Evolutionary conservation across 2,113 vertebrate genomes (phyloP).

Genomic region (Amblyornis subalaris): DNA sequence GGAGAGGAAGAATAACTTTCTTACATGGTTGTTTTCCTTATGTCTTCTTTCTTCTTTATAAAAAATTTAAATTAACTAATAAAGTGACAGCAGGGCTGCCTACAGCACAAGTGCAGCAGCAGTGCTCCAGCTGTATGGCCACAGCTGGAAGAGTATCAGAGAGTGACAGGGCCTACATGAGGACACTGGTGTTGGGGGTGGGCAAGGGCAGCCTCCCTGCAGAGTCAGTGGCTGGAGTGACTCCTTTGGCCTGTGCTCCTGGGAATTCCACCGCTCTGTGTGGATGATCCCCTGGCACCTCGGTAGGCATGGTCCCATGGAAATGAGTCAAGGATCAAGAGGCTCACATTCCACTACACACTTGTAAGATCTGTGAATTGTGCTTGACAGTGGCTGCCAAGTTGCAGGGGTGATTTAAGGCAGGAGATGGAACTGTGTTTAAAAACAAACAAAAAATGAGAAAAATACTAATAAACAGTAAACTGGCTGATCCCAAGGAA

Average conservation of each 20-base stretch:
- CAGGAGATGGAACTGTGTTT: background rate
- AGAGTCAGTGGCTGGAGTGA: background rate
- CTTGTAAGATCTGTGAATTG: background rate
- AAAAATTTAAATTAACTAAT: background rate
- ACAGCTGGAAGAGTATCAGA: background rate
- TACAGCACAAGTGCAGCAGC: background rate
- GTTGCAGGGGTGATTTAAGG: background rate
- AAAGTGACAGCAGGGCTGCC: background rate
- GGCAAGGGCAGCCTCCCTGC: background rate
- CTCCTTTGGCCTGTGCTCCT: background rate
- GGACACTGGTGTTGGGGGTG: background rate
- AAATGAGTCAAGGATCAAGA: background rate
- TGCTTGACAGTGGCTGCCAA: background rate
- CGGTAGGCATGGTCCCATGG: background rate
- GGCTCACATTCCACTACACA: background rate
- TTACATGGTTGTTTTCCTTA: background rate
- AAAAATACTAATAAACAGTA: conserved; percentile 33
- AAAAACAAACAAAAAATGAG: background rate
- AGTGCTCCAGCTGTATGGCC: background rate
- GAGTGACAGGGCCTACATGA: background rate
- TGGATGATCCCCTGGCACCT: background rate
- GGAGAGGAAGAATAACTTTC: background rate
- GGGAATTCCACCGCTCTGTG: background rate
- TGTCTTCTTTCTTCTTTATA: background rate
- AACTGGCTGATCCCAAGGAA: background rate